These are phyloP conservation scores for Thrips palmi DNA, from an alignment of 1,140 invertebrate genomes.

Conservation along the genomic window DNA sequence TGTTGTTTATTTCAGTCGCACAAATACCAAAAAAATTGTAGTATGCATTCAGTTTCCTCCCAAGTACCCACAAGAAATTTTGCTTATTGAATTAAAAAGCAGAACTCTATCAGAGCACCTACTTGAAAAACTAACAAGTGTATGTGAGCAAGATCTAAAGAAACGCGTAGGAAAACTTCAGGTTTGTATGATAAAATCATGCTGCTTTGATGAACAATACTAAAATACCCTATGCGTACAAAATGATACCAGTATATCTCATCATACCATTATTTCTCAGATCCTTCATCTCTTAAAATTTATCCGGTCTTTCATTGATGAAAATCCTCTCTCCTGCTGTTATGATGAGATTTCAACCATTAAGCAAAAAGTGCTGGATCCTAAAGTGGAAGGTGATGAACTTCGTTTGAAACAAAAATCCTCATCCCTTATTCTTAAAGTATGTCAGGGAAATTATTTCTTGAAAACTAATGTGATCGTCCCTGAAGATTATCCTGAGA, in stretches of 20 bases:
- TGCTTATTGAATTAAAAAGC: slow-evolving; percentile 50
- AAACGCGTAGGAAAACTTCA: slow-evolving; percentile 38
- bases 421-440: slow-evolving; percentile 37
- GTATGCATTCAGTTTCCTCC: slow-evolving; percentile 45
- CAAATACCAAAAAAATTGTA: slow-evolving; percentile 37
- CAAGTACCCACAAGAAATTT: slow-evolving; percentile 30
- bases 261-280: slow-evolving; percentile 20
- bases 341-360: slow-evolving; percentile 49
- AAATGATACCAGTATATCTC: not conserved
- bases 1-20: slow-evolving; percentile 26
- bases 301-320: slow-evolving; percentile 43
- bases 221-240: not conserved
- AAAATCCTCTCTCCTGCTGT: slow-evolving; percentile 53
- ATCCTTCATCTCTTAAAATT: slow-evolving; percentile 37
- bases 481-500: slow-evolving; percentile 44
- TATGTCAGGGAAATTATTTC: slow-evolving; percentile 37
- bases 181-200: slow-evolving; percentile 16
- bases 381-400: slow-evolving; percentile 28
- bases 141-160: slow-evolving; percentile 46
- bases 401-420: slow-evolving; percentile 49
- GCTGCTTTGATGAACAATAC: not conserved
- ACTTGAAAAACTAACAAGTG: slow-evolving; percentile 35
- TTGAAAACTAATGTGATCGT: slow-evolving; percentile 36
- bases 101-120: slow-evolving; percentile 45
- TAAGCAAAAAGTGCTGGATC: slow-evolving; percentile 29